Conservation (phyloP, 2,113 vertebrate species). For the Heterotilapia buettikoferi region DNA sequence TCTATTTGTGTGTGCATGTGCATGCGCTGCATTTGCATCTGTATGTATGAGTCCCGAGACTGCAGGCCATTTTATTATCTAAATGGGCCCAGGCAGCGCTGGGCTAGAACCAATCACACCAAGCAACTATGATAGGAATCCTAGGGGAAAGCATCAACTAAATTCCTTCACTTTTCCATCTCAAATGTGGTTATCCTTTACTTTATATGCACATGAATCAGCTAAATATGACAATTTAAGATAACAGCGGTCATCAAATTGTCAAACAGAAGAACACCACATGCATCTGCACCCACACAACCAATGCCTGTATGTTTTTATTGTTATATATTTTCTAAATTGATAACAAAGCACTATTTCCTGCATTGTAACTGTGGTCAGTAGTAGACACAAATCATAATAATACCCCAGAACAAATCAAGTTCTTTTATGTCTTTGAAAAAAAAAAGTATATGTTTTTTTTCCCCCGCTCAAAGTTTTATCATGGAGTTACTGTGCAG, state of each 20-base stretch:
- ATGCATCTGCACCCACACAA: not conserved
- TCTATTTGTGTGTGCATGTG: constrained; percentile 25
- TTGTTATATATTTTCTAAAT: not conserved
- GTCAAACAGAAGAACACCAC: constrained; percentile 18
- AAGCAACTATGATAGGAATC: constrained; percentile 66
- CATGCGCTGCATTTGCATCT: constrained; percentile 44
- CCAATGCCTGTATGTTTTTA: not conserved
- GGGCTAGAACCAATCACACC: constrained; percentile 69
- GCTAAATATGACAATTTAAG: constrained; percentile 35
- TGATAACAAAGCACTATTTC: not conserved
- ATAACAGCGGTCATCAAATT: constrained; percentile 32
- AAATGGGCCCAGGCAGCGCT: constrained; percentile 66
- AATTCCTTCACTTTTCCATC: constrained; percentile 41
- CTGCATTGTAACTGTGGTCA: not conserved
- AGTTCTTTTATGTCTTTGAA: not conserved
- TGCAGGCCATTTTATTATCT: constrained; percentile 70
- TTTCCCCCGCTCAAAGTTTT: not conserved
- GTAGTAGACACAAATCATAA: not conserved
- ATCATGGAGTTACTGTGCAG: not conserved
- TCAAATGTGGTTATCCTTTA: constrained; percentile 49
- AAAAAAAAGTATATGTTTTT: not conserved
- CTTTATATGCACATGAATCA: constrained; percentile 57
- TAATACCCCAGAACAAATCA: not conserved
- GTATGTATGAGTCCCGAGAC: constrained; percentile 44
- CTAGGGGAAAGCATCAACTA: constrained; percentile 43